Evolutionary conservation across 2,797 vertebrate species (phyloP).

Genomic region (Myotis vivesi): DNA sequence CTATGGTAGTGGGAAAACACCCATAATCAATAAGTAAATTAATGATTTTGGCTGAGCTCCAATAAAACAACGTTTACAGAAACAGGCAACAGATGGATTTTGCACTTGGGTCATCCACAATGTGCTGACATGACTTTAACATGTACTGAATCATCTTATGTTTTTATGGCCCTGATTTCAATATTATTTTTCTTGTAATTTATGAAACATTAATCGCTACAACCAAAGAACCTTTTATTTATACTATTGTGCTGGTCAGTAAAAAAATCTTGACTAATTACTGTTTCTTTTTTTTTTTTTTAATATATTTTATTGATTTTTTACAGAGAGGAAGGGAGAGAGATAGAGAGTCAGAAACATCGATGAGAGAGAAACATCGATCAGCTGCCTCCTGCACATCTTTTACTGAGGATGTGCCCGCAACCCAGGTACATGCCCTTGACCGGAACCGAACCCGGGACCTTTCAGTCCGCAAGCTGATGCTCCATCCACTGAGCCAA

Average conservation of each 20-base stretch:
- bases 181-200: not conserved
- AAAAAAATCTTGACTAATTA: slow-evolving; percentile 21
- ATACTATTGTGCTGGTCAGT: not conserved
- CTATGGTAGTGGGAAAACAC: not conserved
- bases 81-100: not conserved
- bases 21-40: not conserved
- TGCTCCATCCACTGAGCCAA: no score
- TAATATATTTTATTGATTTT: no score
- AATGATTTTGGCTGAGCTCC: not conserved
- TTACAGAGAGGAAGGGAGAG: no score
- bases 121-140: not conserved
- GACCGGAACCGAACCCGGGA: no score
- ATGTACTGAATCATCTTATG: not conserved
- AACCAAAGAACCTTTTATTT: not conserved
- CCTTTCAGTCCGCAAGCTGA: no score
- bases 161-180: not conserved
- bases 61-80: not conserved
- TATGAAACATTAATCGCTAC: not conserved
- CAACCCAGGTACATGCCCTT: no score
- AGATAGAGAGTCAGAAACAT: no score
- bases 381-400: no score
- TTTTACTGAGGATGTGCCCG: no score
- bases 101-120: not conserved
- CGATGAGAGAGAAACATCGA: no score
- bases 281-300: no score